Conservation (phyloP, 2,113 vertebrate species). For the Pseudonaja textilis region DNA sequence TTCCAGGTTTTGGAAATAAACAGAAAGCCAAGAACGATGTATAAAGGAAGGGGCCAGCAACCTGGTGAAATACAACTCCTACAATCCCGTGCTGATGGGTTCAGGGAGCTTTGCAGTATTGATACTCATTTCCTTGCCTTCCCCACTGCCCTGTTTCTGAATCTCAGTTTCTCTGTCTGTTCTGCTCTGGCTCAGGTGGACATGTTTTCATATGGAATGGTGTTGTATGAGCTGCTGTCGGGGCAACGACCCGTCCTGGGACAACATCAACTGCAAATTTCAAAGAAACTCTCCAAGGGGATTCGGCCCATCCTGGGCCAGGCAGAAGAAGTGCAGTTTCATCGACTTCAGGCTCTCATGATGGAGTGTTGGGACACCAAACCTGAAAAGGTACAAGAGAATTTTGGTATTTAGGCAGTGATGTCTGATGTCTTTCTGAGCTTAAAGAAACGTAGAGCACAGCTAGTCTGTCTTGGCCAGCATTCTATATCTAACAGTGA, state of each 20-base stretch:
- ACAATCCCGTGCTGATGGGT: no score
- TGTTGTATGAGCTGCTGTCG: constrained; percentile 90
- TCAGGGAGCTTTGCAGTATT: background rate
- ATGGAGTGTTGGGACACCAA: constrained; percentile 95
- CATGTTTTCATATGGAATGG: constrained; percentile 98
- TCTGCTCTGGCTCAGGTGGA: constrained; percentile 79
- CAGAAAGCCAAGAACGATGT: no score
- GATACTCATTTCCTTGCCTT: background rate
- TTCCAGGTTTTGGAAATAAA: no score
- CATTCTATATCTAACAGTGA: background rate
- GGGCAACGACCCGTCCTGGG: constrained; percentile 85
- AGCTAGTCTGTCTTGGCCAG: no score
- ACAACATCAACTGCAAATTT: constrained; percentile 91
- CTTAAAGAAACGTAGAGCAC: background rate
- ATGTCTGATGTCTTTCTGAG: background rate
- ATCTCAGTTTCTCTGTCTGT: background rate
- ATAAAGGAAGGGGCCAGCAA: no score
- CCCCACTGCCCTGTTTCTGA: background rate
- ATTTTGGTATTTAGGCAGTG: no score
- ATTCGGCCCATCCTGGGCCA: constrained; percentile 83
- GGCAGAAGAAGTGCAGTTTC: constrained; percentile 88
- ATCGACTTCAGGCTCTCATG: constrained; percentile 84
- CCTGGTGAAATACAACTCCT: no score
- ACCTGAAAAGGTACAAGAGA: constrained; percentile 85
- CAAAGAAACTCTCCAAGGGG: constrained; percentile 92